phyloP scores from a whole-genome alignment of 2,888 invertebrate species.

The Meteorus colon region DNA sequence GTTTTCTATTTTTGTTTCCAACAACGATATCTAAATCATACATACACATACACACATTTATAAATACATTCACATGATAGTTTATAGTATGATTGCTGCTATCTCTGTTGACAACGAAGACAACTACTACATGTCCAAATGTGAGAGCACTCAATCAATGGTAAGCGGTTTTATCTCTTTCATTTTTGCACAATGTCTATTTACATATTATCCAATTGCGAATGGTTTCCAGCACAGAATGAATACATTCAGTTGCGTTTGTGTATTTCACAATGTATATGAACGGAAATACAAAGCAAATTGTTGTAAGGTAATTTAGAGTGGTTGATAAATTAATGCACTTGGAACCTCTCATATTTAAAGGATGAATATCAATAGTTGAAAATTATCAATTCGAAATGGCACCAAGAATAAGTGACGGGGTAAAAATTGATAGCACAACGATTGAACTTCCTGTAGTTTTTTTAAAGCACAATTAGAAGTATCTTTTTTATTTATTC shows the following conservation, averaged over 20 bases:
- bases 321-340: too few species aligned
- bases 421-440: too few species aligned
- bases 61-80: neutral
- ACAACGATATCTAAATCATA: conserved; percentile 3
- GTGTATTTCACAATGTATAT: too few species aligned
- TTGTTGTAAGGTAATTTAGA: too few species aligned
- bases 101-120: neutral
- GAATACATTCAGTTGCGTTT: neutral
- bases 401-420: too few species aligned
- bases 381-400: too few species aligned
- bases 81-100: neutral
- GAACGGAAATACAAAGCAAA: too few species aligned
- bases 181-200: conserved; percentile 18
- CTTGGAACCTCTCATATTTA: too few species aligned
- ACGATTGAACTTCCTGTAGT: too few species aligned
- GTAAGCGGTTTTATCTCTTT: conserved; percentile 31
- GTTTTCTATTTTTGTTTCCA: neutral
- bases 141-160: conserved; percentile 33
- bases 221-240: conserved; percentile 7
- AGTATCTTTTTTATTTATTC: too few species aligned
- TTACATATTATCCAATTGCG: conserved; percentile 30
- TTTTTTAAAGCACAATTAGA: too few species aligned
- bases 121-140: conserved; percentile 27
- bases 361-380: too few species aligned
- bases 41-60: neutral